A percentile compares a stretch with the other conserved stretches of the same genome.
Evolutionary conservation across 2,113 vertebrate genomes (phyloP).

Genomic region (Eurypyga helias): DNA sequence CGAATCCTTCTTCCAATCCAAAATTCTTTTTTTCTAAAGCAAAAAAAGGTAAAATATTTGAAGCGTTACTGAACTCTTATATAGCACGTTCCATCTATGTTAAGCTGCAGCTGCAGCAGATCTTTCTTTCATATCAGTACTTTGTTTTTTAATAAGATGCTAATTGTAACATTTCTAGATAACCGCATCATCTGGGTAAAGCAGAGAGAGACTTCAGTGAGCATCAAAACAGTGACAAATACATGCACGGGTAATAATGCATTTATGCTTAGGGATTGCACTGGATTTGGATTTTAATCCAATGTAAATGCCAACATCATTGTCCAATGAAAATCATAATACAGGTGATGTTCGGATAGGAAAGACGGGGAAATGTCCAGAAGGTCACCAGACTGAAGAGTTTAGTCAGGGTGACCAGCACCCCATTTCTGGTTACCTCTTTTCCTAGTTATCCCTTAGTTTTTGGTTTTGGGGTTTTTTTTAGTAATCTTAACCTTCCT

Average conservation of each 20-base stretch:
- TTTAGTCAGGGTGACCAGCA: neutral
- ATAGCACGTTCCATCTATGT: neutral
- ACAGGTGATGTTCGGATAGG: neutral
- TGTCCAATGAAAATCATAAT: neutral
- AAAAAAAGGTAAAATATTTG: constrained; percentile 31
- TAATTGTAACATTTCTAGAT: neutral
- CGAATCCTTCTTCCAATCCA: neutral
- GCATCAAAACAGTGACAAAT: neutral
- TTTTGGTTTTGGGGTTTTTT: neutral
- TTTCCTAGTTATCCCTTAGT: neutral
- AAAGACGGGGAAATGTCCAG: neutral
- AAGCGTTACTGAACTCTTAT: neutral
- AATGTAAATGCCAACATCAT: neutral
- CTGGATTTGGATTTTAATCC: neutral
- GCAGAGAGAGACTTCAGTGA: neutral
- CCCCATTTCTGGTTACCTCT: neutral
- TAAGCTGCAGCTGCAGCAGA: neutral
- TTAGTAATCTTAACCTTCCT: neutral
- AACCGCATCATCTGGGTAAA: neutral
- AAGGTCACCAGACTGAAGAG: neutral
- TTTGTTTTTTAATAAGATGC: neutral
- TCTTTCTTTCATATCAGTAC: neutral
- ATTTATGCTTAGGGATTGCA: neutral
- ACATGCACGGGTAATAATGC: neutral
- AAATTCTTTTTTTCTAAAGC: neutral